Evolutionary conservation across 2,888 invertebrate species (phyloP).

Genomic region (Coleophora flavipennella): DNA sequence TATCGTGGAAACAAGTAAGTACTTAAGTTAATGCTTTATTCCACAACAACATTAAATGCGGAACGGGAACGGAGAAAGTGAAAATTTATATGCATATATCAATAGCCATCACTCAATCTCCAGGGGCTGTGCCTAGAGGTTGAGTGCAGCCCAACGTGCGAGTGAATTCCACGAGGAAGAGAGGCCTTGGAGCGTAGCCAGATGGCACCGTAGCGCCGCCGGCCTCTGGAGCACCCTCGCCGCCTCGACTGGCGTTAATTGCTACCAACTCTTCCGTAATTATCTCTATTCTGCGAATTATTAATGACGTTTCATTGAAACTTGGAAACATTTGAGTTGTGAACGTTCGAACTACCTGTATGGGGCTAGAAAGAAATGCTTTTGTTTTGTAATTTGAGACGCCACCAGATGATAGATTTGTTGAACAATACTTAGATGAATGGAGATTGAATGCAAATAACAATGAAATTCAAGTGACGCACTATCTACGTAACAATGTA

Average conservation of each 20-base stretch:
- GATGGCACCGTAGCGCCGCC: conserved; percentile 38
- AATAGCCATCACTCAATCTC: background rate
- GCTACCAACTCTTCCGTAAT: conserved; percentile 63
- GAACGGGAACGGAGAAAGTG: no score
- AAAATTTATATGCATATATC: background rate
- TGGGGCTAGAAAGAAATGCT: no score
- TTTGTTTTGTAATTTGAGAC: no score
- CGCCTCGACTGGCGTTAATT: conserved; percentile 58
- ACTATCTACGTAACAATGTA: no score
- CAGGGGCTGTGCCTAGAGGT: background rate
- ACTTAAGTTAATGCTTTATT: no score
- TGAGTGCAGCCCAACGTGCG: conserved; percentile 3
- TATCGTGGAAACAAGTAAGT: no score
- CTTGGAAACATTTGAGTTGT: conserved; percentile 18
- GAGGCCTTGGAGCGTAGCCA: conserved; percentile 61
- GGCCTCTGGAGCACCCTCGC: conserved; percentile 44
- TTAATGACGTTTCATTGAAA: conserved; percentile 26
- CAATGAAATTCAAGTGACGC: no score
- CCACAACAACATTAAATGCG: no score
- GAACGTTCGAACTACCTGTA: no score
- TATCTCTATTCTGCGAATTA: conserved; percentile 40
- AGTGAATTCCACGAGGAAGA: conserved; percentile 41
- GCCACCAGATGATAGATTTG: no score
- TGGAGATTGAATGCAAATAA: no score
- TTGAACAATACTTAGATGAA: no score